A percentile compares a stretch with the other conserved stretches of the same genome.
phyloP scores from a whole-genome alignment of 2,888 invertebrate genomes.

The Phyto melanocephala region DNA sequence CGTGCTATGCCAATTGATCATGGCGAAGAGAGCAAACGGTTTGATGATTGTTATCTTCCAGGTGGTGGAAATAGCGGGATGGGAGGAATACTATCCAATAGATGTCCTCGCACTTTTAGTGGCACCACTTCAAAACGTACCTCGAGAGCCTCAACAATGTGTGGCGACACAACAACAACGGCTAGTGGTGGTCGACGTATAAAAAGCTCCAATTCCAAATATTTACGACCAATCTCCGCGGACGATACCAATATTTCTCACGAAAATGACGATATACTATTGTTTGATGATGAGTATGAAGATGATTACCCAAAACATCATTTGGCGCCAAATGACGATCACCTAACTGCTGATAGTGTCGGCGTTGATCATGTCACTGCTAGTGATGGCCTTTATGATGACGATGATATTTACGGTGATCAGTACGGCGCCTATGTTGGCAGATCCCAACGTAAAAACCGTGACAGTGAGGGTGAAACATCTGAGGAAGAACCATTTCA shows the following conservation, averaged over 20 bases:
- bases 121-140: conserved; percentile 51
- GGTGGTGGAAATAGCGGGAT: conserved; percentile 47
- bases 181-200: conserved; percentile 20
- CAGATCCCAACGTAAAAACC: conserved; percentile 62
- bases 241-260: conserved; percentile 61
- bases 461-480: conserved; percentile 71
- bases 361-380: conserved; percentile 59
- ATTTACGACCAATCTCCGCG: conserved; percentile 37
- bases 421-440: conserved; percentile 71
- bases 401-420: conserved; percentile 63
- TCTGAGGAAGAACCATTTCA: conserved; percentile 81
- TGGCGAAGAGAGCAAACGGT: conserved; percentile 49
- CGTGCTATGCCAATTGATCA: conserved; percentile 65
- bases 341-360: conserved; percentile 56
- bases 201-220: conserved; percentile 45
- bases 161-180: conserved; percentile 34
- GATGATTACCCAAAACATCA: conserved; percentile 72
- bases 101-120: conserved; percentile 40
- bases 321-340: conserved; percentile 71
- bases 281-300: conserved; percentile 68
- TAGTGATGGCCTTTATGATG: conserved; percentile 44
- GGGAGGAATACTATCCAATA: conserved; percentile 20
- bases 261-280: conserved; percentile 54
- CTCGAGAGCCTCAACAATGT: conserved; percentile 52
- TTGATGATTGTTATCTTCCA: conserved; percentile 55